Evolutionary conservation across 2,888 invertebrate genomes (phyloP).

Genomic region (Onchidella celtica): DNA sequence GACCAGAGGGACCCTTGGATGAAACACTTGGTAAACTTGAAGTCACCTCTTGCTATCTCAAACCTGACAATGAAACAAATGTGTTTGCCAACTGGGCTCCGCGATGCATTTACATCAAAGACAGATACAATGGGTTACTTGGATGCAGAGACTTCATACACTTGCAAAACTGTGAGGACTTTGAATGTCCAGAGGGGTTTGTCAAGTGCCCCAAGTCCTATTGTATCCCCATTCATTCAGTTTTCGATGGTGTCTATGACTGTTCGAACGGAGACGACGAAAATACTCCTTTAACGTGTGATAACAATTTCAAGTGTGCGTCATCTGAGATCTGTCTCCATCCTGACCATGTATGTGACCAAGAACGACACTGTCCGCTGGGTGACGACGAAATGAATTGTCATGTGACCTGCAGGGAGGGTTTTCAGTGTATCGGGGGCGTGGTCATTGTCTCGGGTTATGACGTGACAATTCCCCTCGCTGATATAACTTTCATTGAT

Average conservation of each 20-base stretch:
- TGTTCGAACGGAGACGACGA: slow-evolving; percentile 36
- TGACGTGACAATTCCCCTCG: background rate
- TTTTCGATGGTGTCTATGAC: slow-evolving; percentile 21
- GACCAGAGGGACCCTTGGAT: slow-evolving; percentile 41
- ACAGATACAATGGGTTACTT: slow-evolving; percentile 27
- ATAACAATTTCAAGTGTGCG: slow-evolving; percentile 14
- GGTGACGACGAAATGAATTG: slow-evolving; percentile 40
- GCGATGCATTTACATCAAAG: slow-evolving; percentile 35
- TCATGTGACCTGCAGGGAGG: slow-evolving; percentile 19
- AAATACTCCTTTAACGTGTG: slow-evolving; percentile 2
- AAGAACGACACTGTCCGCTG: slow-evolving; percentile 20
- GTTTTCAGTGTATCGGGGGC: slow-evolving; percentile 25
- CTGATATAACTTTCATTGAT: slow-evolving; percentile 29
- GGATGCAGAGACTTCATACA: slow-evolving; percentile 27
- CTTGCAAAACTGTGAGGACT: slow-evolving; percentile 25
- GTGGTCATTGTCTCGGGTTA: background rate
- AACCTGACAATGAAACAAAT: background rate
- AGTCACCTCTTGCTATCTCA: background rate
- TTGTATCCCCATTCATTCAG: slow-evolving; percentile 37
- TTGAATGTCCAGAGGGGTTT: slow-evolving; percentile 32
- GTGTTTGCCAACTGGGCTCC: slow-evolving; percentile 35
- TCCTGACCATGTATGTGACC: slow-evolving; percentile 39
- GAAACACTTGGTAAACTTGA: slow-evolving; percentile 20
- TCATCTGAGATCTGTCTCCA: slow-evolving; percentile 27
- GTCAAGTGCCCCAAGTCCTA: slow-evolving; percentile 33